A percentile compares a stretch with the other conserved stretches of the same genome.
These are phyloP conservation scores for Corynorhinus townsendii DNA, from an alignment of 2,113 vertebrate genomes.

Conservation along the genomic window DNA sequence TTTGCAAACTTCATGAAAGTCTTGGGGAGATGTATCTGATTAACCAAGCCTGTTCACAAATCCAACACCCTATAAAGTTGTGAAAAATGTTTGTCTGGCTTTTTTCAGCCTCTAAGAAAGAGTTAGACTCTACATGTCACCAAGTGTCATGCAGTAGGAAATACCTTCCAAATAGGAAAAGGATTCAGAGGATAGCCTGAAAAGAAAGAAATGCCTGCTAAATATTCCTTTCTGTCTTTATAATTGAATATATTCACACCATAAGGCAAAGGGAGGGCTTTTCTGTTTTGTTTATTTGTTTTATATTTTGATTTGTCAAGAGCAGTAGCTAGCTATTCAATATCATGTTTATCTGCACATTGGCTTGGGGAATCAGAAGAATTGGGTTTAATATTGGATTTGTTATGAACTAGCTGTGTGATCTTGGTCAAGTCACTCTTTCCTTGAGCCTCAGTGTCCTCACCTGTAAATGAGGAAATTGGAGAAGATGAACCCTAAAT, in stretches of 20 bases:
- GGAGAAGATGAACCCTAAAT: background rate
- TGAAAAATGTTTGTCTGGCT: background rate
- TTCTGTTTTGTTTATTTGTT: background rate
- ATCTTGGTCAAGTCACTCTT: background rate
- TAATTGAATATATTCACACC: background rate
- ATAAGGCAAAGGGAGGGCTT: background rate
- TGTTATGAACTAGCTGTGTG: background rate
- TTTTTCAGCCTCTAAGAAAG: background rate
- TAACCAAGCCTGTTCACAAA: background rate
- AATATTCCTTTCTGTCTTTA: background rate
- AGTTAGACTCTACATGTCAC: background rate
- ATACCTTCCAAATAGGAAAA: background rate
- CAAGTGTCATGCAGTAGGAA: background rate
- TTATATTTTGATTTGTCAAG: background rate
- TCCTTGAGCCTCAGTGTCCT: background rate
- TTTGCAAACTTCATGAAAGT: background rate
- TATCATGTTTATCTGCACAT: background rate
- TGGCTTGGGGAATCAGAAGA: background rate
- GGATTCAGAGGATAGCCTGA: background rate
- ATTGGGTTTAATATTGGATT: background rate
- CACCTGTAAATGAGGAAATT: background rate
- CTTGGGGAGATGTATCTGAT: background rate
- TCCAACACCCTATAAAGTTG: background rate
- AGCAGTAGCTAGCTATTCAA: background rate
- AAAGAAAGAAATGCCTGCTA: background rate